Percentiles rank a stretch among this genome's conserved stretches.
phyloP scores from a whole-genome alignment of 1,140 invertebrate species.

The Musca vetustissima region DNA sequence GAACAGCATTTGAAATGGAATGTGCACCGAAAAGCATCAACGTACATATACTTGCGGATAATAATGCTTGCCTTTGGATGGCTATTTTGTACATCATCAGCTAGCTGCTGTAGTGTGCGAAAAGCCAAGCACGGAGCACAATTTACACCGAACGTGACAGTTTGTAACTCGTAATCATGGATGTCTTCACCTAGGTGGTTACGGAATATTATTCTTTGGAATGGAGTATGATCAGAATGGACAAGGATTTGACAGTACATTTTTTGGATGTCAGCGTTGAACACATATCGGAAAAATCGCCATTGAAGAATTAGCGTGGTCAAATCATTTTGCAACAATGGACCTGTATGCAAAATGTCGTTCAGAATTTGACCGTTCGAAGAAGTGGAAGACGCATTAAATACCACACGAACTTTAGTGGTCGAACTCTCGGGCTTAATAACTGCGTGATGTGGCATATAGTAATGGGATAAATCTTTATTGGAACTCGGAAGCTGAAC shows the following conservation, averaged over 20 bases:
- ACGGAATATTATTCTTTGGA: neutral
- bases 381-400: constrained; percentile 30
- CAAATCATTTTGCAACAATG: constrained; percentile 5
- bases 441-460: constrained; percentile 43
- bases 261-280: constrained; percentile 8
- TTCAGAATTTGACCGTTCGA: neutral
- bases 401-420: constrained; percentile 31
- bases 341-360: neutral
- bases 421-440: constrained; percentile 33
- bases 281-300: neutral
- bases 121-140: neutral
- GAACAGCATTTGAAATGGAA: neutral
- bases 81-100: no score
- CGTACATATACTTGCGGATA: neutral
- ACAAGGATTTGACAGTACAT: neutral
- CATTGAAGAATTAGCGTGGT: neutral
- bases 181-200: neutral
- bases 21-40: constrained; percentile 13
- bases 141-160: neutral
- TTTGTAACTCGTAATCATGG: no score
- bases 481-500: constrained; percentile 8
- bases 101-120: no score
- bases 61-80: neutral
- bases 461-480: neutral
- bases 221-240: neutral